Evolutionary conservation across 2,113 vertebrate species (phyloP).

Genomic region (Mormyrus lacerda): DNA sequence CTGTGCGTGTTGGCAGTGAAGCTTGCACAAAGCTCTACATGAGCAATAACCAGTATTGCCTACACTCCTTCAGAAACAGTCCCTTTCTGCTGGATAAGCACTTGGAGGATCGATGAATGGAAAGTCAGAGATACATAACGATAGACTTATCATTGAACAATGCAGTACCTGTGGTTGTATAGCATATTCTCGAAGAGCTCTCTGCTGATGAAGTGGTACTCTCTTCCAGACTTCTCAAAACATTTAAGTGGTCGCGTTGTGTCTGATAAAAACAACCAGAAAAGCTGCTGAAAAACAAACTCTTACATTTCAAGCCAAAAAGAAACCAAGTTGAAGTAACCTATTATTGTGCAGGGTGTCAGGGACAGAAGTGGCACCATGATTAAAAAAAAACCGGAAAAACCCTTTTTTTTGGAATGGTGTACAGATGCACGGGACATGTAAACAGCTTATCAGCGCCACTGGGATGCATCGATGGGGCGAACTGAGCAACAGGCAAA

Average conservation of each 20-base stretch:
- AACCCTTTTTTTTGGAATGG: background rate
- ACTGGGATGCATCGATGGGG: background rate
- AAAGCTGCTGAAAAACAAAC: background rate
- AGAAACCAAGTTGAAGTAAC: background rate
- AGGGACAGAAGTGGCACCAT: background rate
- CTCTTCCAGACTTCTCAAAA: slow-evolving; percentile 81
- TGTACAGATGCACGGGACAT: background rate
- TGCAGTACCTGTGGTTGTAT: slow-evolving; percentile 72
- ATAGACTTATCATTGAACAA: background rate
- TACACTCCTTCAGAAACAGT: background rate
- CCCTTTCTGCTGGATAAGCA: background rate
- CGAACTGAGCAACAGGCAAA: background rate
- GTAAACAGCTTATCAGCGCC: background rate
- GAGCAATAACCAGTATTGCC: background rate
- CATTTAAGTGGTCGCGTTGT: slow-evolving; percentile 78
- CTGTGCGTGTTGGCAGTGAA: background rate
- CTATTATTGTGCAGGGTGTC: background rate
- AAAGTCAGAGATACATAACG: background rate
- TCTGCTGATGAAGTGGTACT: slow-evolving; percentile 85
- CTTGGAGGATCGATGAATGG: background rate
- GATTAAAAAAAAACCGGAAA: background rate
- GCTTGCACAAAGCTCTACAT: background rate
- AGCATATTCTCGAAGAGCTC: slow-evolving; percentile 86
- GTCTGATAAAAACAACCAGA: slow-evolving; percentile 56
- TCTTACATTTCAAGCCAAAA: background rate